A percentile compares a stretch with the other conserved stretches of the same genome.
Evolutionary conservation across 2,113 vertebrate genomes (phyloP).

Genomic region (Syrrhaptes paradoxus): DNA sequence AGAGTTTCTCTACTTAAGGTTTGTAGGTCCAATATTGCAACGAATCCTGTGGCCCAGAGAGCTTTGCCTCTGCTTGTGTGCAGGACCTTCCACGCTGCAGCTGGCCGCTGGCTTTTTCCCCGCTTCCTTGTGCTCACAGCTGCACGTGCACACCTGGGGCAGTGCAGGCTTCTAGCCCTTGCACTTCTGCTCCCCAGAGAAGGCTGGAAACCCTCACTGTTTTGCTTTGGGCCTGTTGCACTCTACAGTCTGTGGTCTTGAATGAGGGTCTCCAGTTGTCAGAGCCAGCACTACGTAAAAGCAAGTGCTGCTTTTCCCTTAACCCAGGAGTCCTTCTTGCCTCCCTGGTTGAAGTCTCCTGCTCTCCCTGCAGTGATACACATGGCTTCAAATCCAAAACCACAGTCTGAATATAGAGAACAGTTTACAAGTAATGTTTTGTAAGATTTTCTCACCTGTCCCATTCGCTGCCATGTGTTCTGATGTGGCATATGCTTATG

Average conservation of each 20-base stretch:
- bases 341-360: background rate
- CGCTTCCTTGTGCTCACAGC: background rate
- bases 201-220: background rate
- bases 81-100: background rate
- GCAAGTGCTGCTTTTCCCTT: background rate
- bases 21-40: background rate
- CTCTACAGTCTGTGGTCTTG: background rate
- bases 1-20: background rate
- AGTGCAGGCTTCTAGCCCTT: background rate
- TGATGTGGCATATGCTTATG: background rate
- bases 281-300: background rate
- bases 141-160: background rate
- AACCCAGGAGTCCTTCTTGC: background rate
- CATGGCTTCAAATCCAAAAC: background rate
- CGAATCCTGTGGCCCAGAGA: background rate
- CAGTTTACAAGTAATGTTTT: background rate
- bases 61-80: accelerated
- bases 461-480: background rate
- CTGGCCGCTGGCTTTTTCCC: background rate
- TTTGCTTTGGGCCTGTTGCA: background rate
- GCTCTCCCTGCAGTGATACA: background rate
- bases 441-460: background rate
- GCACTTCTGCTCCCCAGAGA: background rate
- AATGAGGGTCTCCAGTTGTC: background rate
- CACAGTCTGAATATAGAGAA: background rate